Conservation (phyloP, 2,113 vertebrate genomes). For the Hyla sarda region DNA sequence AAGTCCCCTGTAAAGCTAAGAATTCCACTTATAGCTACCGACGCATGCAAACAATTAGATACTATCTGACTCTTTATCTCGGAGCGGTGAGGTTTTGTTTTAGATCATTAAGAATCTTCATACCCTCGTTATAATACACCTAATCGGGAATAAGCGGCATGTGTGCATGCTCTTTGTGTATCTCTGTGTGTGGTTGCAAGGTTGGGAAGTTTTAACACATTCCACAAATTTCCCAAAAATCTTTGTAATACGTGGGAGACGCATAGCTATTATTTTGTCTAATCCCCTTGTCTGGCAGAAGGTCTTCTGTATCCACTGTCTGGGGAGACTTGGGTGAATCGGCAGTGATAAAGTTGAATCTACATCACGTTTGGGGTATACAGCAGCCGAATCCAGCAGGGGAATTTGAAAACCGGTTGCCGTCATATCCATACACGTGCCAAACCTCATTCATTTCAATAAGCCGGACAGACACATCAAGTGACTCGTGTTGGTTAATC, state of each 20-base stretch:
- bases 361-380: too few relatives aligned
- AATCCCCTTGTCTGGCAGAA: neutral
- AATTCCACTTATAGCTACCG: neutral
- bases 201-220: neutral
- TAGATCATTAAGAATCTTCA: neutral
- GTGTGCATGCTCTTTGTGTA: too few relatives aligned
- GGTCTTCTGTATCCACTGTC: neutral
- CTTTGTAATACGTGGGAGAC: conserved; percentile 1
- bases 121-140: neutral
- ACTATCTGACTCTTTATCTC: neutral
- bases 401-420: too few relatives aligned
- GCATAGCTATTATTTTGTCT: neutral
- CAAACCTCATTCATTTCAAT: too few relatives aligned
- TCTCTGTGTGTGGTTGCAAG: neutral
- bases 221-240: conserved; percentile 4
- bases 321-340: neutral
- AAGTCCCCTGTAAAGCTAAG: too few relatives aligned
- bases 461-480: too few relatives aligned
- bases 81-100: neutral
- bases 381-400: too few relatives aligned
- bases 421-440: too few relatives aligned
- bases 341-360: neutral
- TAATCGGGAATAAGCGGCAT: neutral
- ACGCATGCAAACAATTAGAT: neutral
- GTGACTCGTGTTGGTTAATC: too few relatives aligned